Base-by-base conservation (phyloP, 2,797 vertebrate genomes). In the Crocodylus rhombifer region DNA sequence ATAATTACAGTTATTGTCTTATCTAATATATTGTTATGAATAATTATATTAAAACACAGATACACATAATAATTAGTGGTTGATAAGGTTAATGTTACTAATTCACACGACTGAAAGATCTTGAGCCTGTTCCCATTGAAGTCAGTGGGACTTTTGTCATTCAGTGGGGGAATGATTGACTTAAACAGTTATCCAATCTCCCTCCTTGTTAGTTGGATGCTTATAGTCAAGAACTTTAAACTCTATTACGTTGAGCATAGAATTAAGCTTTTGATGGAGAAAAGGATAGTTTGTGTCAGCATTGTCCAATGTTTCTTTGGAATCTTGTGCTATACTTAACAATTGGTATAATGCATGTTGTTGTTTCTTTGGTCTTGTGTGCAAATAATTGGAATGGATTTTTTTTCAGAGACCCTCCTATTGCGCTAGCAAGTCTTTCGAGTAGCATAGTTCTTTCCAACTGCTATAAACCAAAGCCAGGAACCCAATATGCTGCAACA, bases 391-490 rank as follows among this genome's bases (percentile, higher is more conserved):
- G 92, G 88, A 51, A 51, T 87, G 85, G 94, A 90, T 92, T 90
- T 93, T 84, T 85, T 94, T 89, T 33, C 91, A 89, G 89, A 94
- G 88, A 92, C 90, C 87, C 18, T 23, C 91, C 91, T 85, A 84
- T 62, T 8, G 87, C 4, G 23, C 61, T 62, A 25, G 12, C 26
- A 23, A 61, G 61, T 62, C 23, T 62, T 62, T 26, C 26, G 42
- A 51, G 42, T 26, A 62, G 26, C 61, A 94, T 91, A 93, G 92
- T 96, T 96, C 95, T 92, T 95, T 94, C 80, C 77, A 79, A 95
- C 96, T 95, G 95, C 96, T 96, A 93, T 82, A 95, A 94, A 84
- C 95, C 83, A 77, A 81, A 1, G 69, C 89, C 94, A 94, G 95
- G 94, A 93, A 92, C 91, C 89, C 87, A 71, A 91, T 95, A 93